Conservation (phyloP, 2,113 vertebrate species). For the Psilopogon haemacephalus region DNA sequence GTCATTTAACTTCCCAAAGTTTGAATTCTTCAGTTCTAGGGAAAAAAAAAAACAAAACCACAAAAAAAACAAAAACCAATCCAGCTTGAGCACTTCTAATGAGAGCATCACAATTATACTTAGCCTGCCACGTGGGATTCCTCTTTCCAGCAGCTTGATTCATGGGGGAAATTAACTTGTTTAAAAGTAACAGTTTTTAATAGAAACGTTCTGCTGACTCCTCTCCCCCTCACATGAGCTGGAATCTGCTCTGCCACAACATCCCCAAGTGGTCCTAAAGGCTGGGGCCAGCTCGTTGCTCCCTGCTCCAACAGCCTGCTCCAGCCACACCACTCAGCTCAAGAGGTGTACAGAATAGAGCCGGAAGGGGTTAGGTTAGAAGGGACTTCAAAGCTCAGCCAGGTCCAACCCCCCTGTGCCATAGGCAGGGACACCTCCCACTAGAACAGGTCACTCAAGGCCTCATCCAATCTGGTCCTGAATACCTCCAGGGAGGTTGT, state of each 20-base stretch:
- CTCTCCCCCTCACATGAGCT: neutral
- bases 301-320: neutral
- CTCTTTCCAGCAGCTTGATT: neutral
- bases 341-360: neutral
- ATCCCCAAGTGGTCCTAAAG: neutral
- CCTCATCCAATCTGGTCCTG: too few species aligned
- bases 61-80: neutral
- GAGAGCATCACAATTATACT: constrained; percentile 5
- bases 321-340: neutral
- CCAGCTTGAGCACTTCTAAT: constrained; percentile 1
- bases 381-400: too few species aligned
- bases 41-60: neutral
- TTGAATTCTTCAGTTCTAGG: neutral
- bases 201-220: constrained; percentile 23
- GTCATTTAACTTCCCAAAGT: constrained; percentile 7
- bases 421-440: too few species aligned
- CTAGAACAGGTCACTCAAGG: too few species aligned
- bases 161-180: constrained; percentile 44
- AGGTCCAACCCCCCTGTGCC: too few species aligned
- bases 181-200: constrained; percentile 41
- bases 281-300: neutral
- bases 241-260: neutral
- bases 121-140: neutral
- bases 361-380: too few species aligned
- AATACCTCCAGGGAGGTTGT: too few species aligned